Percentiles rank a stretch among this genome's conserved stretches.
These are phyloP conservation scores for Eulimnadia texana DNA, from an alignment of 1,140 invertebrate species.

Conservation along the genomic window DNA sequence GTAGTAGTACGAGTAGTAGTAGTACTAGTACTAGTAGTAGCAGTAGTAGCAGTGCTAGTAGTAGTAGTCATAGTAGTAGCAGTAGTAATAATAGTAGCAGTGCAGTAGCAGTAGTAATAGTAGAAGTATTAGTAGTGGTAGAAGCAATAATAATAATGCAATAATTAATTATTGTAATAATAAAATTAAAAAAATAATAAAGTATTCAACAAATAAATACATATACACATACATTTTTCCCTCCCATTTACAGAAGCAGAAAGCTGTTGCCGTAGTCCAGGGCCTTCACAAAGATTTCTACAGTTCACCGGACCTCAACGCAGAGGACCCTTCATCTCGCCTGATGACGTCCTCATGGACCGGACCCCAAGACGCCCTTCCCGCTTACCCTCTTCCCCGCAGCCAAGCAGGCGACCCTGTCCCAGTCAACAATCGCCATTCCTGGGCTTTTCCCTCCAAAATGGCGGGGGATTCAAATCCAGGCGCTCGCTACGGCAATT, in stretches of 20 bases:
- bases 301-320: constrained; percentile 15
- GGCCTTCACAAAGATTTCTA: constrained; percentile 12
- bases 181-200: too few relatives aligned
- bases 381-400: neutral
- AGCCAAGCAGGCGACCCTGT: neutral
- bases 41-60: too few relatives aligned
- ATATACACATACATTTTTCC: too few relatives aligned
- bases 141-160: neutral
- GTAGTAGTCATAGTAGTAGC: too few relatives aligned
- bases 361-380: neutral
- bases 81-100: too few relatives aligned
- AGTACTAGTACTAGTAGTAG: too few relatives aligned
- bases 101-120: too few relatives aligned
- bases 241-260: too few relatives aligned
- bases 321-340: neutral
- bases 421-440: constrained; percentile 13
- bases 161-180: constrained; percentile 2
- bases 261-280: neutral
- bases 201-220: too few relatives aligned
- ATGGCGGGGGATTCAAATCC: constrained; percentile 19
- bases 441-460: constrained; percentile 4
- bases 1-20: too few relatives aligned
- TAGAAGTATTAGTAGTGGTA: too few relatives aligned
- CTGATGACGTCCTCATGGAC: constrained; percentile 6
- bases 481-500: constrained; percentile 27